Evolutionary conservation across 2,113 vertebrate species (phyloP).

Genomic region (Cepphus grylle): DNA sequence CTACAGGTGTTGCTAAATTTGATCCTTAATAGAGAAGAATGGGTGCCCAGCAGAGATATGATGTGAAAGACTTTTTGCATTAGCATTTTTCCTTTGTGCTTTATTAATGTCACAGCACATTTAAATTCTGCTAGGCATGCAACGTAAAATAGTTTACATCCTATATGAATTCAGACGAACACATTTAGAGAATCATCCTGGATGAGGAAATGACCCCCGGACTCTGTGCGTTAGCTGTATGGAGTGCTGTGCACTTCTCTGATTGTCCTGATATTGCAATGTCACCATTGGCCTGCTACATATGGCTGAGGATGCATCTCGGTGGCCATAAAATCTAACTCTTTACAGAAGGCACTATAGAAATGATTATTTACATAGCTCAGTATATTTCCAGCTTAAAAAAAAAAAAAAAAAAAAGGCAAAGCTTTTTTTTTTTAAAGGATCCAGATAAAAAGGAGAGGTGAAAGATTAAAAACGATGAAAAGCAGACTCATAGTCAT

Average conservation of each 20-base stretch:
- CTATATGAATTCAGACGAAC: background rate
- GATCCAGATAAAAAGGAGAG: background rate
- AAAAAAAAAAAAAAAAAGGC: background rate
- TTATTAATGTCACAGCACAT: background rate
- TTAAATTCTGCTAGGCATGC: background rate
- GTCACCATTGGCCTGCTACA: background rate
- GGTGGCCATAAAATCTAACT: background rate
- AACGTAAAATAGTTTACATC: background rate
- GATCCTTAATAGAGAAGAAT: background rate
- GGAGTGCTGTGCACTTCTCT: background rate
- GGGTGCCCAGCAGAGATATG: background rate
- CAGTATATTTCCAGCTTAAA: background rate
- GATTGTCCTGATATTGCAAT: constrained; percentile 2
- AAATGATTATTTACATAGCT: background rate
- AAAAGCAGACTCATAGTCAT: background rate
- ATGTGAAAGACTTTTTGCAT: background rate
- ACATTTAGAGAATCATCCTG: background rate
- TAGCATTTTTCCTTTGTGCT: background rate
- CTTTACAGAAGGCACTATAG: background rate
- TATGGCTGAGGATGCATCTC: background rate
- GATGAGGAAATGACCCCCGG: background rate
- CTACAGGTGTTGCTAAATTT: background rate
- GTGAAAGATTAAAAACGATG: background rate
- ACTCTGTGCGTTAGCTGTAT: background rate
- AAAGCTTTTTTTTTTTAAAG: background rate